phyloP scores from a whole-genome alignment of 2,113 vertebrate species.

The Solenodon paradoxus region DNA sequence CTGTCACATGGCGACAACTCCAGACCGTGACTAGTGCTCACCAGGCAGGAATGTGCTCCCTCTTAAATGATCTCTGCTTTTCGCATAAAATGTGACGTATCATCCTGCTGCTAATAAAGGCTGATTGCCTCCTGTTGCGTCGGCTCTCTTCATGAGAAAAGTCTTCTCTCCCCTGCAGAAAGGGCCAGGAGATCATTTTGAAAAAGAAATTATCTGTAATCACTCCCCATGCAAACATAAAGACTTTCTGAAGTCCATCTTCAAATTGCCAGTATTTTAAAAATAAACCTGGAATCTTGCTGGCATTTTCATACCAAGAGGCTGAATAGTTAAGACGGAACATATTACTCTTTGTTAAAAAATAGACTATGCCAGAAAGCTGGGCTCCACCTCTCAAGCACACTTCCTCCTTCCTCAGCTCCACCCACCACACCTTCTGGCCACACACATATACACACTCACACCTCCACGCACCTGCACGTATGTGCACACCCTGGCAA shows the following conservation, averaged over 20 bases:
- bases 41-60: rapidly evolving
- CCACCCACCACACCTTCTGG: neutral
- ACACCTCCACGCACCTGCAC: neutral
- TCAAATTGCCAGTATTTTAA: conserved; percentile 39
- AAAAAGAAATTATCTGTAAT: neutral
- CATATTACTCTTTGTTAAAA: neutral
- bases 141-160: neutral
- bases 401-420: neutral
- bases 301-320: conserved; percentile 26
- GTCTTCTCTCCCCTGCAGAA: neutral
- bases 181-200: neutral
- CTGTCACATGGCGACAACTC: neutral
- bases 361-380: neutral
- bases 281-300: conserved; percentile 27
- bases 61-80: neutral
- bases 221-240: neutral
- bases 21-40: neutral
- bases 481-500: too few relatives aligned
- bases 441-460: neutral
- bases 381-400: neutral
- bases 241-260: conserved; percentile 24
- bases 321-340: conserved; percentile 25
- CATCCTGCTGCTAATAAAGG: neutral
- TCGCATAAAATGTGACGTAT: neutral
- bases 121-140: neutral